Conservation (phyloP, 2,888 invertebrate genomes). For the Drosophila ezoana region DNA sequence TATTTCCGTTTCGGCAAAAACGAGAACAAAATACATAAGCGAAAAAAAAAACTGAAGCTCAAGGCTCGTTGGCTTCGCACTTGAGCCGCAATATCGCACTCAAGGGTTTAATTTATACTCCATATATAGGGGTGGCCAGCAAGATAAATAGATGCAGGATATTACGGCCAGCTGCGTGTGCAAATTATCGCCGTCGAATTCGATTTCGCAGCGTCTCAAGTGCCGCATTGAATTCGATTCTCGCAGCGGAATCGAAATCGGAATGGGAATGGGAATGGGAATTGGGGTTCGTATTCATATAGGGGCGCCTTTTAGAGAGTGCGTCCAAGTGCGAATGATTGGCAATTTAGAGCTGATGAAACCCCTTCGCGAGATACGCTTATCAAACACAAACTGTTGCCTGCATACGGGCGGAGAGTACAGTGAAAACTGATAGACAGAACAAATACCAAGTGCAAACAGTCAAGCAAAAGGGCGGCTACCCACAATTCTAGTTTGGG, state of each 20-base stretch:
- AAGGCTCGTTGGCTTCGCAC: constrained; percentile 64
- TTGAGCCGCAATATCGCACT: constrained; percentile 78
- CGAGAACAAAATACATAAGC: constrained; percentile 5
- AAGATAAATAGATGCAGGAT: constrained; percentile 79
- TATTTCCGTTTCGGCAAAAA: constrained; percentile 66
- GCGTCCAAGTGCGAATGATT: constrained; percentile 50
- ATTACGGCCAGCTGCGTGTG: constrained; percentile 65
- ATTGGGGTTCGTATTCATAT: constrained; percentile 17
- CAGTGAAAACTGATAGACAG: not conserved
- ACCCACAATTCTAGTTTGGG: too few species aligned
- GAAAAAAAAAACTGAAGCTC: constrained; percentile 54
- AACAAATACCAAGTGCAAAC: not conserved
- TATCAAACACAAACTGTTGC: not conserved
- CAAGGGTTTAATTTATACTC: constrained; percentile 67
- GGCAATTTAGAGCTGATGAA: constrained; percentile 40
- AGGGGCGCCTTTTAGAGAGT: constrained; percentile 29
- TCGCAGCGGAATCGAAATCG: too few species aligned
- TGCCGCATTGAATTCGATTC: constrained; percentile 47
- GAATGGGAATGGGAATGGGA: not conserved
- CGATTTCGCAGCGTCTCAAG: constrained; percentile 63
- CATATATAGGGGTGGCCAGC: constrained; percentile 40
- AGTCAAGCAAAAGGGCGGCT: too few species aligned
- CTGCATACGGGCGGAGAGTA: not conserved
- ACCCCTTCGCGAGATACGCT: constrained; percentile 1
- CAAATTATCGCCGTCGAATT: constrained; percentile 66